Evolutionary conservation across 1,140 invertebrate genomes (phyloP).

Genomic region (Bombus affinis): DNA sequence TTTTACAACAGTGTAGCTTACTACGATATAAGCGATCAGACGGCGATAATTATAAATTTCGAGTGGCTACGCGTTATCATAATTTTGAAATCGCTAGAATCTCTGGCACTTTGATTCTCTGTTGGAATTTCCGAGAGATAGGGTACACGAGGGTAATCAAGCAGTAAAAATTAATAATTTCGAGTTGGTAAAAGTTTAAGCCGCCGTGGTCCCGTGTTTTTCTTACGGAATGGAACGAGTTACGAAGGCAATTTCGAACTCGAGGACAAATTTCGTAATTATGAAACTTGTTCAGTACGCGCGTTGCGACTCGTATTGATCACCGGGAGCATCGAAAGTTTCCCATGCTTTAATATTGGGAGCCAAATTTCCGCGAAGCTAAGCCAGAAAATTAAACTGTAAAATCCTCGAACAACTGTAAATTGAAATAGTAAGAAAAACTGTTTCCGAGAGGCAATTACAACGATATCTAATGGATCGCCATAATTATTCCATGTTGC

Average conservation of each 20-base stretch:
- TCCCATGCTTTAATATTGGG: conserved; percentile 17
- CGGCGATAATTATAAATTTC: neutral
- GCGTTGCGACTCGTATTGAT: conserved; percentile 15
- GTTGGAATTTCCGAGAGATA: neutral
- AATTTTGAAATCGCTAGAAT: neutral
- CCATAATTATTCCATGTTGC: too few relatives aligned
- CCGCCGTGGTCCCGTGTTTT: neutral
- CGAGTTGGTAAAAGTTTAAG: neutral
- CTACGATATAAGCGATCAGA: neutral
- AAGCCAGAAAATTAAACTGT: neutral
- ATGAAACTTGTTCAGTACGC: conserved; percentile 23
- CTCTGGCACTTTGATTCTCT: neutral
- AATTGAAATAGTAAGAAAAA: neutral
- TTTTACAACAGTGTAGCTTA: neutral
- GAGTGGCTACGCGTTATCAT: neutral
- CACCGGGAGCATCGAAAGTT: conserved; percentile 7
- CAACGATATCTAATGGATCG: neutral
- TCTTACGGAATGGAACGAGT: conserved; percentile 19
- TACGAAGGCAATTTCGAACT: conserved; percentile 27
- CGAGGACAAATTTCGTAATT: conserved; percentile 29
- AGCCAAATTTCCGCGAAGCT: neutral
- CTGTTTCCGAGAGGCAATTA: neutral
- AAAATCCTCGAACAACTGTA: neutral
- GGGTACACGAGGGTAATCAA: too few relatives aligned
- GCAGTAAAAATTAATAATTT: conserved; percentile 20